Evolutionary conservation across 2,888 invertebrate genomes (phyloP).

Genomic region (Scaptomyza flava): DNA sequence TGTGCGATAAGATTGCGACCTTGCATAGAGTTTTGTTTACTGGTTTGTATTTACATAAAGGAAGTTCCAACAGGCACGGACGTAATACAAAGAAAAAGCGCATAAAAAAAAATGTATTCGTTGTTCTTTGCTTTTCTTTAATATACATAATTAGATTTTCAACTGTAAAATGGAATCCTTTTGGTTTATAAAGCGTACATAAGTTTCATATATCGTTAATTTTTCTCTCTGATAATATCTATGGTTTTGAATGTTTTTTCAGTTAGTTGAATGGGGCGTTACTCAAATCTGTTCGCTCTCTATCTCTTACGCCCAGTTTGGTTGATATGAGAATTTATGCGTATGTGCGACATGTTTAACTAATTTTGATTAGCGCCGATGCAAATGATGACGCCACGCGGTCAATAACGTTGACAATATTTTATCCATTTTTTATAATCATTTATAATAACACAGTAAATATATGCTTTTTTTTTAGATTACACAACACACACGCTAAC

Average conservation of each 20-base stretch:
- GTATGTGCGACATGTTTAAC: slow-evolving; percentile 34
- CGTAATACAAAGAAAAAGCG: not conserved
- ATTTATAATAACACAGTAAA: not conserved
- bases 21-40: slow-evolving; percentile 8
- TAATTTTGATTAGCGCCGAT: slow-evolving; percentile 40
- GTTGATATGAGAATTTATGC: slow-evolving; percentile 7
- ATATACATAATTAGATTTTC: no score
- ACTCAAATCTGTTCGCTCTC: slow-evolving; percentile 4
- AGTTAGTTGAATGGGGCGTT: slow-evolving; percentile 37
- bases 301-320: not conserved
- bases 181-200: no score
- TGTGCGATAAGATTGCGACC: slow-evolving; percentile 38
- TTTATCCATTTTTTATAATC: not conserved
- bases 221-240: no score
- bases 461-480: slow-evolving; percentile 35
- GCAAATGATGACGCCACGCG: slow-evolving; percentile 40
- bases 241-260: no score
- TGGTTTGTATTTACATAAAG: not conserved
- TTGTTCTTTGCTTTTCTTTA: not conserved
- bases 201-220: no score
- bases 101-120: not conserved
- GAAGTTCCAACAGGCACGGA: not conserved
- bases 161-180: not conserved
- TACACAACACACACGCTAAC: slow-evolving; percentile 15
- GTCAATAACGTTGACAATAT: slow-evolving; percentile 24